Evolutionary conservation across 2,888 invertebrate genomes (phyloP).

Genomic region (Pachliopta kotzebuea): DNA sequence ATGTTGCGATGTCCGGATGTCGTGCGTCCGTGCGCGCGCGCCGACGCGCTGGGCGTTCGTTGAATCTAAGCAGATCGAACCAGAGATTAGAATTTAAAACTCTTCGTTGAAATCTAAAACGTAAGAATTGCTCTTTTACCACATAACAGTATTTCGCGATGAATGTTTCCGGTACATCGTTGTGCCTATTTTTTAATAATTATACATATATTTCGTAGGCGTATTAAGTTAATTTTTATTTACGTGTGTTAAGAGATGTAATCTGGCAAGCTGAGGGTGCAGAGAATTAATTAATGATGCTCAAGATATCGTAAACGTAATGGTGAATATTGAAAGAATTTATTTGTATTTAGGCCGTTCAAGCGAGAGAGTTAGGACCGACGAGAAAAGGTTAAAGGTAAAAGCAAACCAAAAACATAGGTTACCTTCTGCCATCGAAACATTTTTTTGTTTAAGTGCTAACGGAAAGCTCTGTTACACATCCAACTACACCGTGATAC

Average conservation of each 20-base stretch:
- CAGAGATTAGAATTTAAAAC: conserved; percentile 71
- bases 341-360: conserved; percentile 52
- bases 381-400: conserved; percentile 48
- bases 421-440: conserved; percentile 77
- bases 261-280: conserved; percentile 65
- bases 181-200: conserved; percentile 72
- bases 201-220: conserved; percentile 71
- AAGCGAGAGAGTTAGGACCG: conserved; percentile 39
- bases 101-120: conserved; percentile 70
- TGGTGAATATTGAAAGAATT: conserved; percentile 44
- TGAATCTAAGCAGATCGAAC: conserved; percentile 60
- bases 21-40: no score
- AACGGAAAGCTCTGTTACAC: conserved; percentile 53
- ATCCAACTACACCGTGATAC: conserved; percentile 44
- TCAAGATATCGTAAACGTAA: conserved; percentile 65
- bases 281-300: conserved; percentile 61
- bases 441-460: conserved; percentile 57
- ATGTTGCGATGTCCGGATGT: no score
- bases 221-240: conserved; percentile 74
- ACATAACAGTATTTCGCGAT: conserved; percentile 78
- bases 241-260: conserved; percentile 67
- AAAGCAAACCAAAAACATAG: conserved; percentile 76
- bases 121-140: conserved; percentile 76
- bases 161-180: conserved; percentile 70
- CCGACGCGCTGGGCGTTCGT: conserved; percentile 55